phyloP scores from a whole-genome alignment of 2,888 invertebrate genomes.

The Rhagophthalmus giganteus region DNA sequence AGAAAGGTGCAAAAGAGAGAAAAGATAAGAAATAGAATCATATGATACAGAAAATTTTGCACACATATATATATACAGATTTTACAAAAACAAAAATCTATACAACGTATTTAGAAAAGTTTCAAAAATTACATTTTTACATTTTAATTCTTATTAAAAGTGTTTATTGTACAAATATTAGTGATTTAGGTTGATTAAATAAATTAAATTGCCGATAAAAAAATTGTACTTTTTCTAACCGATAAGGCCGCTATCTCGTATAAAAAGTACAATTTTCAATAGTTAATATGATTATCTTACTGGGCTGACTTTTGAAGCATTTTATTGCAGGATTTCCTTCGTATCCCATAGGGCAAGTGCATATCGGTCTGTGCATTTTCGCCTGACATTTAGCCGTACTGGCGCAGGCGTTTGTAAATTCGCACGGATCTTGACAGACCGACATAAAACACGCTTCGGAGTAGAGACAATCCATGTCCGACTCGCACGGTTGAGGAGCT shows the following conservation, averaged over 20 bases:
- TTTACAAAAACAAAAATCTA: slow-evolving; percentile 12
- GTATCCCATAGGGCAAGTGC: slow-evolving; percentile 77
- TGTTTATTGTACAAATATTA: too few species aligned
- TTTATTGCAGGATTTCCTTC: slow-evolving; percentile 81
- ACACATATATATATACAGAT: background rate
- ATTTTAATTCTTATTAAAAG: too few species aligned
- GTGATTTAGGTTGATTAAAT: too few species aligned
- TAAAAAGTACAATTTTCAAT: too few species aligned
- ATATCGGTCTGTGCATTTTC: slow-evolving; percentile 81
- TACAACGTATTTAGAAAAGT: slow-evolving; percentile 4
- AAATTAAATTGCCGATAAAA: too few species aligned
- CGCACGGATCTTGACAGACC: slow-evolving; percentile 81
- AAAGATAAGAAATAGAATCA: slow-evolving; percentile 26
- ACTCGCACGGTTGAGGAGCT: slow-evolving; percentile 77
- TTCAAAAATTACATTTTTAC: background rate
- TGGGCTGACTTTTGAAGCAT: slow-evolving; percentile 74
- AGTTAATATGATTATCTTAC: slow-evolving; percentile 61
- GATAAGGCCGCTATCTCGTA: too few species aligned
- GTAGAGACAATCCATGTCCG: slow-evolving; percentile 82
- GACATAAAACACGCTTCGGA: slow-evolving; percentile 83
- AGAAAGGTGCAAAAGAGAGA: slow-evolving; percentile 48
- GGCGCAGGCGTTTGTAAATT: slow-evolving; percentile 77
- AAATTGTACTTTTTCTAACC: too few species aligned
- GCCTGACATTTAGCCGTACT: slow-evolving; percentile 76
- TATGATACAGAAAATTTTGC: slow-evolving; percentile 35